Percentiles rank a stretch among this genome's conserved stretches.
phyloP scores from a whole-genome alignment of 2,113 vertebrate species.

The Thalassoma bifasciatum region DNA sequence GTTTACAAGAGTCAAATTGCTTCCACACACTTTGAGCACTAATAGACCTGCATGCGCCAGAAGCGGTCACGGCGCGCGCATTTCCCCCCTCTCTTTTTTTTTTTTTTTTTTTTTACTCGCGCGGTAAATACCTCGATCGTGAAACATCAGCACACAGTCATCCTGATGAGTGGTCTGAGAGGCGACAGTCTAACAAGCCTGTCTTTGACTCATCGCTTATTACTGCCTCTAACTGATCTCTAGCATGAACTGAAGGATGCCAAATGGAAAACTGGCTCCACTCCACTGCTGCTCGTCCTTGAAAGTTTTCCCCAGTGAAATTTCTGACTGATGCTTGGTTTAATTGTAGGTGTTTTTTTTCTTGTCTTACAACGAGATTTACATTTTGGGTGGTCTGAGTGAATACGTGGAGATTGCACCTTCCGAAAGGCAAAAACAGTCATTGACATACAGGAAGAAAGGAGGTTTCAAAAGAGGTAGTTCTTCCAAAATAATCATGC shows the following conservation, averaged over 20 bases:
- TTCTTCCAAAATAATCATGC: slow-evolving; percentile 12
- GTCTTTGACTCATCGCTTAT: slow-evolving; percentile 57
- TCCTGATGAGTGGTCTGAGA: slow-evolving; percentile 48
- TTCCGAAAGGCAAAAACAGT: slow-evolving; percentile 21
- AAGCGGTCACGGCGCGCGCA: slow-evolving; percentile 43
- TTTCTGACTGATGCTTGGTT: slow-evolving; percentile 27
- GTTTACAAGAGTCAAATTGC: slow-evolving; percentile 78
- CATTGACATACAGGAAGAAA: slow-evolving; percentile 11
- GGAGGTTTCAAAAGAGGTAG: slow-evolving; percentile 16
- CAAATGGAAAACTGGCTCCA: slow-evolving; percentile 24
- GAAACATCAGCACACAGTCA: slow-evolving; percentile 69
- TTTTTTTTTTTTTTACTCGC: slow-evolving; percentile 26
- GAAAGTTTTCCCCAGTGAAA: background rate
- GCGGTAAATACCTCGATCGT: slow-evolving; percentile 53
- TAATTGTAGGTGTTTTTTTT: slow-evolving; percentile 12
- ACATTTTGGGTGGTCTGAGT: slow-evolving; percentile 57
- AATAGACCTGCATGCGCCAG: slow-evolving; percentile 30
- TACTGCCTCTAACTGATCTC: slow-evolving; percentile 30
- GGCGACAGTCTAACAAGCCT: slow-evolving; percentile 49
- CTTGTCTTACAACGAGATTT: slow-evolving; percentile 34
- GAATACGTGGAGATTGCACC: slow-evolving; percentile 6
- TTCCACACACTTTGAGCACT: slow-evolving; percentile 73
- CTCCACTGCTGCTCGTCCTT: background rate
- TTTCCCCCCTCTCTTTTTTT: too few relatives aligned
- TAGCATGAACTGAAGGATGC: slow-evolving; percentile 36